Conservation (phyloP, 2,797 vertebrate species). For the Cetoscarus ocellatus region DNA sequence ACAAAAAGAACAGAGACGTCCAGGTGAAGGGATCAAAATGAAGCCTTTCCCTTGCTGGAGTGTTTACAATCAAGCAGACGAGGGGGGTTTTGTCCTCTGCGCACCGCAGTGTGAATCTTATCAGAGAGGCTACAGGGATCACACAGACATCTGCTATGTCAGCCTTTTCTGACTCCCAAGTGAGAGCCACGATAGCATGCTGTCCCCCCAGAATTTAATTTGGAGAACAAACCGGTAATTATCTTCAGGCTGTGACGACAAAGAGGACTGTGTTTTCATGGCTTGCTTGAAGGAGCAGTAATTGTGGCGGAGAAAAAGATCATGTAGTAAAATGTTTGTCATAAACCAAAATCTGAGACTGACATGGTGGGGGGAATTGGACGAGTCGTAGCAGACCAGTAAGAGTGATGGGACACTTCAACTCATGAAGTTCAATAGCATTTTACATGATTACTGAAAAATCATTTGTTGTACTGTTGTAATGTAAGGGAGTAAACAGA, state of each 20-base stretch:
- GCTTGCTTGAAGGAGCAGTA: slow-evolving; percentile 36
- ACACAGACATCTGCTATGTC: slow-evolving; percentile 49
- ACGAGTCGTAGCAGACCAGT: neutral
- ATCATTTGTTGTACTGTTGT: neutral
- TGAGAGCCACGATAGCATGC: slow-evolving; percentile 10
- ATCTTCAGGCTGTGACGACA: slow-evolving; percentile 41
- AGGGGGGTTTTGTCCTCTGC: slow-evolving; percentile 38
- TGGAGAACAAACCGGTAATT: slow-evolving; percentile 67
- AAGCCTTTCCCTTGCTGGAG: slow-evolving; percentile 8
- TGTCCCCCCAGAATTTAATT: slow-evolving; percentile 43
- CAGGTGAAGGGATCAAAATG: slow-evolving; percentile 30
- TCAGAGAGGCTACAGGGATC: slow-evolving; percentile 51
- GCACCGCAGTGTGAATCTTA: slow-evolving; percentile 49
- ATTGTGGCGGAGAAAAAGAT: slow-evolving; percentile 25
- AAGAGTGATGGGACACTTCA: neutral
- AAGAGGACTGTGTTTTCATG: slow-evolving; percentile 30
- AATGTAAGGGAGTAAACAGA: neutral
- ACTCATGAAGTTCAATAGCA: neutral
- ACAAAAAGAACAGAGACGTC: slow-evolving; percentile 15
- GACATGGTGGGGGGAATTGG: neutral
- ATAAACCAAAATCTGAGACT: slow-evolving; percentile 23
- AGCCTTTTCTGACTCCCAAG: slow-evolving; percentile 52
- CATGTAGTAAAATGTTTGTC: slow-evolving; percentile 22
- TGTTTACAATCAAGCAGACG: slow-evolving; percentile 47
- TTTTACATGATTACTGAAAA: neutral